Base-by-base conservation (phyloP, 2,888 invertebrate genomes). In the Ornithoptera priamus region DNA sequence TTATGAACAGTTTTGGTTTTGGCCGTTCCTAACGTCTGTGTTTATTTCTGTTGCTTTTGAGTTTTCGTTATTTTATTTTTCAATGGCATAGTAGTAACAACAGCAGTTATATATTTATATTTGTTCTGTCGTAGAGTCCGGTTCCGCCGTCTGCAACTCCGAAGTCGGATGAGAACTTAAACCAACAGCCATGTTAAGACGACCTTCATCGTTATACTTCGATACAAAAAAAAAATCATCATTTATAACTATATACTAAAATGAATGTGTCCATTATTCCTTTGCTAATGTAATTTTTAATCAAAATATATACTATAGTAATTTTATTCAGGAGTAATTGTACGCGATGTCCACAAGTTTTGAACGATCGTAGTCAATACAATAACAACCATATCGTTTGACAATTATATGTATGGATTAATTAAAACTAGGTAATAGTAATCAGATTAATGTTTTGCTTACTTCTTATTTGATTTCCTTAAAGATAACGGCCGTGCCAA, bases 161-260 rank as follows among this genome's bases (percentile, higher is more conserved):
- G 83, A 94, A 94, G 81, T 94, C 95, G 78, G 96, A 96, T 85
- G 96, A 95, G 86, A 96, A 96, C 92, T 93, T 96, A 90, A 96
- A 96, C 90, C 94, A 95, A 82, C 94, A 95, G 82, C 93, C 94
- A 84, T 93, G 90, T 90, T 93, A 93, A 87, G 81, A 78, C 67
- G 60, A 59, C 66, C 18, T 71, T 73, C 71, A 68, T 56, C 72
- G 70, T 71, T 64, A 64, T 18, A 62, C 63, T 68, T 71, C 72
- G 72, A 75, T 80, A 79, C 75, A 80, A 75, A 75, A 75, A 39
- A 30, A 39, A 71, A 72, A 74, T 76, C 74, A 75, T 80, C 77
- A 79, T 79, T 80, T 81, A 81, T 77, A 76, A 53, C 30, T 69
- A 66, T 59, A 58, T 57, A 69, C 81, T 65, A 56, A 59, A 46